Evolutionary conservation across 2,113 vertebrate genomes (phyloP).

Genomic region (Crotalus horridus): DNA sequence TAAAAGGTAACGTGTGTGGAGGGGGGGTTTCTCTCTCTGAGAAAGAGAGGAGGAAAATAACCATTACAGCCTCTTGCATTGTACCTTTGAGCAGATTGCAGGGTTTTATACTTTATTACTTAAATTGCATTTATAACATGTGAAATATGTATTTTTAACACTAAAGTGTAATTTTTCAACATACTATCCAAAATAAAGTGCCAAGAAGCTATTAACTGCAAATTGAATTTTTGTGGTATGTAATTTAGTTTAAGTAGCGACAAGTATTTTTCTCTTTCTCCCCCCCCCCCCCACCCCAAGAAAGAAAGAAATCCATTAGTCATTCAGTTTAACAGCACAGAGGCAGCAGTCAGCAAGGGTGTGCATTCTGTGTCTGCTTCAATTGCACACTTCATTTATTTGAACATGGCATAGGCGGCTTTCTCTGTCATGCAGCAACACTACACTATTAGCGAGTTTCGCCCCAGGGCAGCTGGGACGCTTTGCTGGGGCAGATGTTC

Average conservation of each 20-base stretch:
- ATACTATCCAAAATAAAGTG: conserved; percentile 65
- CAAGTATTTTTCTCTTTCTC: conserved; percentile 33
- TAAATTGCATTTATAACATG: conserved; percentile 48
- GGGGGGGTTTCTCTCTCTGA: conserved; percentile 5
- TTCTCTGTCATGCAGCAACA: conserved; percentile 65
- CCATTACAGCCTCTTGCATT: conserved; percentile 44
- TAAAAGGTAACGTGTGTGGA: not conserved
- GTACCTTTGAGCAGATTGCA: conserved; percentile 53
- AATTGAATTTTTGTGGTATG: conserved; percentile 65
- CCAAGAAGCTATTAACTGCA: conserved; percentile 63
- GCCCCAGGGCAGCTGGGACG: conserved; percentile 74
- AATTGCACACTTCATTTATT: conserved; percentile 75
- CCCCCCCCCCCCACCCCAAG: not conserved
- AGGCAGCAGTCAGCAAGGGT: conserved; percentile 64
- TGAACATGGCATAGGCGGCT: conserved; percentile 67
- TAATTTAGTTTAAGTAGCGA: conserved; percentile 68
- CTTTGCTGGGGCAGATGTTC: conserved; percentile 79
- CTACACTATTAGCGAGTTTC: conserved; percentile 63
- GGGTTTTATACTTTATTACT: conserved; percentile 41
- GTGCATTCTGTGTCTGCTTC: conserved; percentile 70
- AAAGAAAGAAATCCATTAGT: conserved; percentile 56
- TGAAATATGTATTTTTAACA: conserved; percentile 55
- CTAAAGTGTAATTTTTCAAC: conserved; percentile 63
- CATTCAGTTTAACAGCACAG: conserved; percentile 58
- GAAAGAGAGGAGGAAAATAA: conserved; percentile 21